Evolutionary conservation across 2,797 vertebrate species (phyloP), one percentile per base, ranked within the genome.

Genomic region (Poecilia gillii): DNA sequence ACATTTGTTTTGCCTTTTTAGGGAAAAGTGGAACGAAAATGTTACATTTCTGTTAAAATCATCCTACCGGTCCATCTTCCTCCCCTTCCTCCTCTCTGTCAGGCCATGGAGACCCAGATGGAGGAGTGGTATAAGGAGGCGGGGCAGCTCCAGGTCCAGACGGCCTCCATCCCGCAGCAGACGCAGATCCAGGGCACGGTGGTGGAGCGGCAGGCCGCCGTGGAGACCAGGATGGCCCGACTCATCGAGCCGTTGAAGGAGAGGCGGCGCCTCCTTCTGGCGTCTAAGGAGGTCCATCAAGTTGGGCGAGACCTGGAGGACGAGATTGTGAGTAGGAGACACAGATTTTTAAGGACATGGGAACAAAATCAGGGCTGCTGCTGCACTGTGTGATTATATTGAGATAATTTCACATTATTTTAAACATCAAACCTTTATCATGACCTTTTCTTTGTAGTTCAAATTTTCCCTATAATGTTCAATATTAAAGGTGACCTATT

Each of bases 41-140:
- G 20, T 1, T 68, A 23, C 3, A 23, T 41, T 68, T 41, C 64
- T 68, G 36, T 23, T 25, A 55, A 55, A 1, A 75, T 72, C 33
- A 83, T 13, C n/a, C 78, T 45, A 46, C 39, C 6, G 47, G 47
- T 85, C 23, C 64, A 41, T 39, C 39, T 71, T 47, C 39, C 6
- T 43, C 36, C 25, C 57, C 49, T 73, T 72, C 46, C 33, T 62
- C 43, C 66, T 57, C 74, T 57, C 31, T 53, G 75, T n/a, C 93
- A 99, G 98, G 96, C 92, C 0, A 97, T 99, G 97, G 98, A 98
- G 94, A 93, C 88, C 1, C 97, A 99, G 91, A 96, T 98, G 96
- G 97, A 99, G 89, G 95, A 96, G 86, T 98, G 97, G 97, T 98
- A 95, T 86, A 93, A 95, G 80, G 98, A 98, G 93, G 97, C 96